These are phyloP conservation scores for Bambusicola thoracicus DNA, from an alignment of 2,113 vertebrate genomes.

Conservation along the genomic window DNA sequence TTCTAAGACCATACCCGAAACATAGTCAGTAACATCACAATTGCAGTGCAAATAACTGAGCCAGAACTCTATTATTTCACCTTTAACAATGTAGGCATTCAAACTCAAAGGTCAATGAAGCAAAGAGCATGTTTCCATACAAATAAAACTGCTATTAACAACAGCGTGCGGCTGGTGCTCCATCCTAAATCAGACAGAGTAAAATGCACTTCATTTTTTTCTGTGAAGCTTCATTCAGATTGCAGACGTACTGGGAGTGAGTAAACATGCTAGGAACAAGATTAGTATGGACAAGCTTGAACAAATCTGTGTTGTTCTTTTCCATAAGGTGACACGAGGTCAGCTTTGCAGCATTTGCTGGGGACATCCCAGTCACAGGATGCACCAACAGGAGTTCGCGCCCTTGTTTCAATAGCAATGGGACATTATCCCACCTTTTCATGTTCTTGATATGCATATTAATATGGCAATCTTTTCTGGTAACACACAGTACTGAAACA, in stretches of 20 bases:
- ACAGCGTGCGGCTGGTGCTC: accelerated
- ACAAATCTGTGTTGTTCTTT: neutral
- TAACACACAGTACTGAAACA: neutral
- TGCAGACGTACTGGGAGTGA: neutral
- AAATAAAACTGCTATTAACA: neutral
- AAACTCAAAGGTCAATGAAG: neutral
- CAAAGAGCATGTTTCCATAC: accelerated
- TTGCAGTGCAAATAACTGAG: neutral
- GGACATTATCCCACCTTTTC: neutral
- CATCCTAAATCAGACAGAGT: neutral
- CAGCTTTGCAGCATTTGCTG: accelerated
- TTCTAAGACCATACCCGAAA: neutral
- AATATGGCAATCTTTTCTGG: neutral
- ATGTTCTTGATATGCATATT: neutral
- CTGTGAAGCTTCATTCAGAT: neutral
- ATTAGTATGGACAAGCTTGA: neutral
- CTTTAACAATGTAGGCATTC: neutral
- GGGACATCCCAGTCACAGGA: neutral
- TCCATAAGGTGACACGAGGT: neutral
- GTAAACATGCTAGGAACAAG: neutral
- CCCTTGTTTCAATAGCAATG: neutral
- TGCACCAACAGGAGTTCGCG: neutral
- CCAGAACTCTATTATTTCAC: neutral
- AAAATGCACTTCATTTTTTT: neutral
- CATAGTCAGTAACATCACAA: neutral